Evolutionary conservation across 2,888 invertebrate species (phyloP), one percentile per base, ranked within the genome.

Genomic region (Hirtodrosophila alboralis): DNA sequence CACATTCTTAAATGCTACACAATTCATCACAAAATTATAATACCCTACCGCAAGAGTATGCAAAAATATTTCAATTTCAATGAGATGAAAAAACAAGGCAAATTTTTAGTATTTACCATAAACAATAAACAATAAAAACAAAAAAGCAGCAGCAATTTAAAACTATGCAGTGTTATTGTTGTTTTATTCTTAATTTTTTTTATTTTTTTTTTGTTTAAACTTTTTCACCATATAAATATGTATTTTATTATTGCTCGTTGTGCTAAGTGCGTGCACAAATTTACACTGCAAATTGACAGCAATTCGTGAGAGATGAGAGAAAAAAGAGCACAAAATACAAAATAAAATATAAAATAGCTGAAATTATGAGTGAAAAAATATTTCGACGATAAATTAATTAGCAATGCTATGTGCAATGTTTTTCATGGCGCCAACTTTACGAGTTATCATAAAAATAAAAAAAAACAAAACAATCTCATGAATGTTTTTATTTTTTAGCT

Each of bases 341-440:
- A 28, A 40, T 26, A 58, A 28, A 23, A 12, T 7, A 8, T 8
- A 6, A 58, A 59, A 56, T 61, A 43, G 10, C 30, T 38, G 36
- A 48, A 48, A 68, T 48, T 37, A 49, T 53, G 52, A 38, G 52
- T 33, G 33, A 23, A 69, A 43, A 61, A 53, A 70, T 63, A 69
- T 60, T 52, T 60, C 34, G 38, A 54, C 65, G 54, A 78, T 71
- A 75, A 86, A 86, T 80, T 80, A 80, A 80, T 80, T 80, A 86
- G 65, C 77, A 69, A 36, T 43, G 41, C 44, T 61, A 54, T 65
- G n/a, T n/a, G 72, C 57, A 52, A 61, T 31, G 18, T 63, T 52
- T 67, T 76, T 57, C 49, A 62, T 36, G 14, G 34, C 27, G 33
- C 33, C 36, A 49, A 59, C 68, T 67, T 66, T 71, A 56, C 49